Evolutionary conservation across 2,888 invertebrate genomes (phyloP).

Genomic region (Nymphalis polychloros): DNA sequence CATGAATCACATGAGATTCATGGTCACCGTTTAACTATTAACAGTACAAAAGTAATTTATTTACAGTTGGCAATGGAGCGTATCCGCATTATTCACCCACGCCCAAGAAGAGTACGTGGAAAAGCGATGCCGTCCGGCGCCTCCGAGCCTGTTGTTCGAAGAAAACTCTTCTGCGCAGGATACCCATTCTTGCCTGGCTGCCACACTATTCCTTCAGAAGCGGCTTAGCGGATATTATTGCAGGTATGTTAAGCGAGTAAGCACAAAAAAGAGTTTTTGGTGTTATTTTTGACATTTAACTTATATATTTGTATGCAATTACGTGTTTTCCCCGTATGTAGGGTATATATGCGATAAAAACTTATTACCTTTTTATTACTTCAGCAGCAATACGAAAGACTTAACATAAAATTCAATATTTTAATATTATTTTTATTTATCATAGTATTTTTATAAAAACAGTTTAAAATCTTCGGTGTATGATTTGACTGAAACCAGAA

Average conservation of each 20-base stretch:
- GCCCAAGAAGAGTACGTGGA: slow-evolving; percentile 55
- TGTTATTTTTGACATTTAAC: too few species aligned
- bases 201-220: slow-evolving; percentile 84
- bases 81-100: slow-evolving; percentile 49
- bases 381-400: too few species aligned
- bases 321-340: too few species aligned
- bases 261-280: too few species aligned
- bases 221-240: slow-evolving; percentile 88
- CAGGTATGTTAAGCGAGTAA: slow-evolving; percentile 72
- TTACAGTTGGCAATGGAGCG: slow-evolving; percentile 55
- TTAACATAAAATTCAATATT: too few species aligned
- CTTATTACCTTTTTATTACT: too few species aligned
- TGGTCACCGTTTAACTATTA: too few species aligned
- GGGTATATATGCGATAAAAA: too few species aligned
- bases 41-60: background rate
- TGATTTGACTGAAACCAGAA: background rate
- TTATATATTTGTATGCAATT: too few species aligned
- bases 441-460: too few species aligned
- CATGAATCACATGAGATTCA: too few species aligned
- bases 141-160: slow-evolving; percentile 81
- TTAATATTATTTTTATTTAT: too few species aligned
- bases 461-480: background rate
- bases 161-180: slow-evolving; percentile 82
- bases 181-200: slow-evolving; percentile 86
- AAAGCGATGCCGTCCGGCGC: slow-evolving; percentile 60